Base-by-base conservation (phyloP, 53 echinoderm and acorn worm species). In the Mesocentrotus franciscanus region DNA sequence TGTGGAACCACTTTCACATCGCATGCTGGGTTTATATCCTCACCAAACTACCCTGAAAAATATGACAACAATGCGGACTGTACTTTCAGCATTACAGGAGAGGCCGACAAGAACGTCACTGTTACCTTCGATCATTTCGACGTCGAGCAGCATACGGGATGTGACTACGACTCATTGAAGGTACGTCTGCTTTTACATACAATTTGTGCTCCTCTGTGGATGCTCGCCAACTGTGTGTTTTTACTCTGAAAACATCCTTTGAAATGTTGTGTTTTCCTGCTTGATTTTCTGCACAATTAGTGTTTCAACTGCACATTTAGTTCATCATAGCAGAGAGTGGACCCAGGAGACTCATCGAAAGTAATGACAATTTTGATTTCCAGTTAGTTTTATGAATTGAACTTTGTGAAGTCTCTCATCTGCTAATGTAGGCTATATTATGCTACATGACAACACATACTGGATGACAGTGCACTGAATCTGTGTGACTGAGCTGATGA, bases 41-140 rank as follows among this genome's bases (percentile, higher is more conserved):
- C 91, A 18, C 66, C 91, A 20, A 91, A 91, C 66, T 66, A 64
- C 32, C 91, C 91, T 58, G 64, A 66, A 32, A 66, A 91, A 22
- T 91, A 91, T 35, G 66, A 66, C 14, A 22, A 91, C 66, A 58
- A 91, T 22, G n/a, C 10, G 64, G 36, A 91, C 64, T 91, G 91
- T 66, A 32, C 66, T 18, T 64, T 61, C 34, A 64, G 14, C 4
- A 91, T 91, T 14, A 15, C 10, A 22, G 91, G 91, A 22, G 39
- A 18, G 8, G 39, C 34, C 2, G 91, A 24, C 22, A 66, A 91
- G 30, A 35, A 0, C 10, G 91, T 62, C 91, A 66, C 91, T 39
- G 14, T 91, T 14, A 34, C 91, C 36, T 91, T 91, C 12, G 61
- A 62, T 39, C 60, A 90, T 39, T 91, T 91, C 35, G 66, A 91